Evolutionary conservation across 2,797 vertebrate genomes (phyloP), one percentile per base, ranked within the genome.

Genomic region (Squalus acanthias): DNA sequence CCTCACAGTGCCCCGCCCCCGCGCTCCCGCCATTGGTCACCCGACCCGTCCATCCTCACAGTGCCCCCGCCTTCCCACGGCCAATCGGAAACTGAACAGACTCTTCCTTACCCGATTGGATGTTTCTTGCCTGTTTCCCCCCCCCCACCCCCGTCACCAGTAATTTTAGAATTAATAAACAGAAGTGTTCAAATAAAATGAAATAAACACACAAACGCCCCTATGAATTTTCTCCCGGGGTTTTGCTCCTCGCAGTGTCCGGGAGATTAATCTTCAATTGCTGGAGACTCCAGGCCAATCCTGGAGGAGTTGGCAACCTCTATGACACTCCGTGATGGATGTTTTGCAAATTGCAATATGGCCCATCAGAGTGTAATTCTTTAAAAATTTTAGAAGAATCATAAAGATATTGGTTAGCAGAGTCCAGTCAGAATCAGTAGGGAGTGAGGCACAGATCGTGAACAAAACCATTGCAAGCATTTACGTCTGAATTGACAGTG

Each of bases 401-500:
- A 91, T n/a, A 46, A 93, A 69, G 33, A 17, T 63, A 91, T 33
- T 33, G 88, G 33, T 24, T 69, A 3, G n/a, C 33, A 20, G 10
- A 50, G 46, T 92, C 39, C 24, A 3, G 2, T 67, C 22, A 39
- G 91, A 29, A 93, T 93, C 63, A 24, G 63, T 20, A 22, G n/a
- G n/a, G 65, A 93, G n/a, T 3, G 91, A 39, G 33, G 26, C 29
- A n/a, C 57, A 60, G 33, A 65, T 92, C n/a, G 65, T 12, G 20
- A 69, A 33, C 50, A 46, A 69, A 93, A 46, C 8, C 91, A 22
- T 67, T 22, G 33, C 20, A 67, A 39, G 17, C 8, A 93, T 69
- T 67, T 69, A n/a, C n/a, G 69, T 46, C 79, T 93, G 63, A 93
- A 93, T 69, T 93, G 91, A 93, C 91, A 93, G 63, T 93, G 91